Evolutionary conservation across 1,140 invertebrate species (phyloP), one percentile per base, ranked within the genome.

Genomic region (Camponotus vicinus): DNA sequence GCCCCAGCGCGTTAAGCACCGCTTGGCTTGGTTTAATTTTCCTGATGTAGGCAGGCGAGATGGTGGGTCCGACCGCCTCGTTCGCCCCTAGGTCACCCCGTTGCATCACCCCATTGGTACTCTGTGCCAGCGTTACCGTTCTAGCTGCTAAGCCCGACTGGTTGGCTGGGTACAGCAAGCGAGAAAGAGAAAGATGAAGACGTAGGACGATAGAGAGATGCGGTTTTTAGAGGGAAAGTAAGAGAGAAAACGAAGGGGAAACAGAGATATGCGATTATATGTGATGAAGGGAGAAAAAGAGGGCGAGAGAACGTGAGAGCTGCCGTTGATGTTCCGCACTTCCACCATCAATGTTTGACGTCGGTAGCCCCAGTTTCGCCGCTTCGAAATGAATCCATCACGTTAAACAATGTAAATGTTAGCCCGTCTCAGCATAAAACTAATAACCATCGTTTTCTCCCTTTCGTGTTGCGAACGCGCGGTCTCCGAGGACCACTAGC

Each of bases 1-100:
- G 94, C 94, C 93, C 92, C 93, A 94, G 92, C 94, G 94, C 92
- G 94, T 95, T 95, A 95, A 94, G 92, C 94, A 95, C 92, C 94
- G 94, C 94, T 95, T 94, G 94, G 94, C 93, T 95, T 95, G 94
- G 92, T 95, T 95, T 95, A 95, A 95, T 95, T 95, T 95, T 95
- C 94, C 93, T 95, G 94, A 95, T 95, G 94, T 95, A 95, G 94
- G 94, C 94, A 94, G 93, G 91, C 93, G 88, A 80, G 77, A 93
- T 94, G 94, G 92, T 93, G 88, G 91, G 92, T 92, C 89, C 91
- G 90, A 91, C 92, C 91, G 91, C 87, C 91, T 90, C 89, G 90
- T 90, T 91, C 91, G 90, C 90, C 93, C 91, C 90, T 91, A 88
- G 92, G 92, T 94, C 92, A 94, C 93, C 92, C 90, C 80, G 84